Evolutionary conservation across 64 coral and sea anemone genomes (phyloP).

Genomic region (Montipora cactus): DNA sequence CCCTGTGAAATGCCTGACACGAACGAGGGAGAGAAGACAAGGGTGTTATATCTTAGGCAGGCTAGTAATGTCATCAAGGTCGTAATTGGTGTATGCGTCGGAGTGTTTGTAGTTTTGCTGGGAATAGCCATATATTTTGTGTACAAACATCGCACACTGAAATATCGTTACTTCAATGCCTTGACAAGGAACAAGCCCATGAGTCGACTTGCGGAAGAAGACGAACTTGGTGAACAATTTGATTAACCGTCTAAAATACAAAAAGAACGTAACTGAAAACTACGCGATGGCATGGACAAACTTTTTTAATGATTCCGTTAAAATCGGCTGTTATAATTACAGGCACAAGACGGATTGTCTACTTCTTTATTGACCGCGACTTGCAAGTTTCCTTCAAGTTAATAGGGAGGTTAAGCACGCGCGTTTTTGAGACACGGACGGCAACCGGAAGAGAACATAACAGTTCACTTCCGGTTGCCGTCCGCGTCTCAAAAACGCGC

Average conservation of each 20-base stretch:
- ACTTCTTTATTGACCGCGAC: too few relatives aligned
- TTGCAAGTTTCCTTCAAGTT: too few relatives aligned
- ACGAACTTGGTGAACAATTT: conserved; percentile 2
- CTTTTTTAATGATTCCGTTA: too few relatives aligned
- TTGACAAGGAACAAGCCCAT: conserved; percentile 85
- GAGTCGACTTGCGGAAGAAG: conserved; percentile 81
- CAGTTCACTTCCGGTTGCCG: too few relatives aligned
- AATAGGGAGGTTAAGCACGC: too few relatives aligned
- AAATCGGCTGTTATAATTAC: too few relatives aligned
- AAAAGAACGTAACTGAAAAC: neutral
- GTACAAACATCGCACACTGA: conserved; percentile 77
- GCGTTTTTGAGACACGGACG: too few relatives aligned
- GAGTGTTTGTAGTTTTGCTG: conserved; percentile 51
- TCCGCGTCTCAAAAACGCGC: too few relatives aligned
- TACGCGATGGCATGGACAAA: too few relatives aligned
- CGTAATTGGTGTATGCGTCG: conserved; percentile 79
- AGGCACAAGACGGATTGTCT: too few relatives aligned
- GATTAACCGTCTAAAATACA: neutral
- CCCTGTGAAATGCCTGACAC: conserved; percentile 23
- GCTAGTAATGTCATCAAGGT: conserved; percentile 45
- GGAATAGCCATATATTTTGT: conserved; percentile 76
- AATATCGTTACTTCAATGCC: conserved; percentile 70
- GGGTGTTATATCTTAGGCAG: neutral
- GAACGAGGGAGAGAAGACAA: neutral
- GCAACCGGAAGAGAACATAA: too few relatives aligned